Evolutionary conservation across 2,113 vertebrate genomes (phyloP).

Genomic region (Stigmatopora argus): DNA sequence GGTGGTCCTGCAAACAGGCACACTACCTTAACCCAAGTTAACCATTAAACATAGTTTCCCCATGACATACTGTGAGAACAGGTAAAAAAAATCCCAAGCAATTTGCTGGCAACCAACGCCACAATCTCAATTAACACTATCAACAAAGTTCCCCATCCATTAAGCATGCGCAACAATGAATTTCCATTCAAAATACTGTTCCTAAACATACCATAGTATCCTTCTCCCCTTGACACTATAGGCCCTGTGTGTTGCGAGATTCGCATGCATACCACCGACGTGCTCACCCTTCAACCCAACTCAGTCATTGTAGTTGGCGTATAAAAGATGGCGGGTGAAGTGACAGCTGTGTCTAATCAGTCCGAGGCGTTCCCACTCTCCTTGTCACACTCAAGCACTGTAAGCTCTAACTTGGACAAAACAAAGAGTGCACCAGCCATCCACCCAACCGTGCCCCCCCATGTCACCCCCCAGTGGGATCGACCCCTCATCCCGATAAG

Average conservation of each 20-base stretch:
- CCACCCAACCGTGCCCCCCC: slow-evolving; percentile 43
- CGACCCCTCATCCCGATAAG: slow-evolving; percentile 54
- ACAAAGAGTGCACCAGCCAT: slow-evolving; percentile 45
- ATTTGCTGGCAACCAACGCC: slow-evolving; percentile 10
- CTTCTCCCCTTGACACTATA: slow-evolving; percentile 4
- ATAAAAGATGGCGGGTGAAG: slow-evolving; percentile 49
- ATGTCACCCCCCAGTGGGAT: slow-evolving; percentile 39
- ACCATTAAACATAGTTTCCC: too few species aligned
- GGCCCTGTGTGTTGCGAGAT: slow-evolving; percentile 15
- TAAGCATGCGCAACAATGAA: slow-evolving; percentile 11
- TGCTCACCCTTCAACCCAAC: slow-evolving; percentile 40
- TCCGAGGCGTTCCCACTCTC: slow-evolving; percentile 56
- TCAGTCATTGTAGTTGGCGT: slow-evolving; percentile 48
- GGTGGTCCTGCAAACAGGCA: too few species aligned
- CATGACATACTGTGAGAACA: neutral
- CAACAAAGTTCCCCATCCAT: slow-evolving; percentile 11
- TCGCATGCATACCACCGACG: slow-evolving; percentile 46
- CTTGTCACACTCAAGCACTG: slow-evolving; percentile 66
- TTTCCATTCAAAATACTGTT: slow-evolving; percentile 7
- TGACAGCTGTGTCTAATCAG: slow-evolving; percentile 76
- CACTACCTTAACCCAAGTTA: too few species aligned
- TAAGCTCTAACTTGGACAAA: slow-evolving; percentile 64
- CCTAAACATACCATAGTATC: slow-evolving; percentile 18
- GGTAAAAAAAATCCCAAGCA: slow-evolving; percentile 4
- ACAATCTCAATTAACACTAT: slow-evolving; percentile 9